These are phyloP conservation scores for Globicephala melas DNA, from an alignment of 2,113 vertebrate genomes.

Conservation along the genomic window DNA sequence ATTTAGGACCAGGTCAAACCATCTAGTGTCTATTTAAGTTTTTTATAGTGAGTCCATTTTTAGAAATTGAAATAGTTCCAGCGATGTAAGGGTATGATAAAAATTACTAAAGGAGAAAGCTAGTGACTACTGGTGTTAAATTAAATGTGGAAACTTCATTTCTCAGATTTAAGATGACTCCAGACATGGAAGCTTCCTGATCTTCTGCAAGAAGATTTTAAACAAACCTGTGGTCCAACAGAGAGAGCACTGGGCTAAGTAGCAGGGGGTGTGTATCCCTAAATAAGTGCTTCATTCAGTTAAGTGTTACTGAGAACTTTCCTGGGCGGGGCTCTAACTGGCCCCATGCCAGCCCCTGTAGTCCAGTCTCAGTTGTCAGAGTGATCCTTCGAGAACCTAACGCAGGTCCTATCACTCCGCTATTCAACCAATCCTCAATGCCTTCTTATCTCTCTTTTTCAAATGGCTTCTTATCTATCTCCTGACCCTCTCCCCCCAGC, in stretches of 20 bases:
- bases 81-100: neutral
- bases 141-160: neutral
- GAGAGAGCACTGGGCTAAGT: neutral
- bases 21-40: neutral
- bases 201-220: neutral
- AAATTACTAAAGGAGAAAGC: neutral
- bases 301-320: neutral
- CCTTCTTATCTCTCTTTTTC: neutral
- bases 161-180: neutral
- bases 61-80: neutral
- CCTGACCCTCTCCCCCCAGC: no score
- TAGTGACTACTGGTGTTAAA: neutral
- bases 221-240: neutral
- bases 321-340: neutral
- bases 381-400: neutral
- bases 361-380: neutral
- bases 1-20: neutral
- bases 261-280: neutral
- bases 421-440: neutral
- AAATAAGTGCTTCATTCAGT: neutral
- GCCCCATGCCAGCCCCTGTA: rapidly evolving
- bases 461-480: neutral
- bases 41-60: neutral
- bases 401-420: neutral
- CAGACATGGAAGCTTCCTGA: neutral